Evolutionary conservation across 1,140 invertebrate genomes (phyloP), one percentile per base, ranked within the genome.

Genomic region (Acromyrmex heyeri): DNA sequence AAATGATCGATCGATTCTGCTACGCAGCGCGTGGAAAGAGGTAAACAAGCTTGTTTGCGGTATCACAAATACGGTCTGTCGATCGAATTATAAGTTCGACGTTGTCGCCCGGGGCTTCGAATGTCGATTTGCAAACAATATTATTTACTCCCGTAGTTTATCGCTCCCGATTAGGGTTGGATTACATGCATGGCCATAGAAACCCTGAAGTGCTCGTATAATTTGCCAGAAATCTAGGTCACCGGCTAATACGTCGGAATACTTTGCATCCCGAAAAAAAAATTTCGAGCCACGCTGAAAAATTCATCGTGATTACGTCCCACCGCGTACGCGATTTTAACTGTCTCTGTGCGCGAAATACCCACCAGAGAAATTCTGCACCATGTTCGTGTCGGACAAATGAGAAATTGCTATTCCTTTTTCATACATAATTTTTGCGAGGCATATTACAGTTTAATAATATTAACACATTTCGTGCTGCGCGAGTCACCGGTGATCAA

Each of bases 141-240:
- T 90, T 86, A 48, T 88, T 87, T 75, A 61, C 64, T 55, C 16
- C 53, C 53, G 18, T 16, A 75, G 70, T 87, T 83, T 64, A 55
- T 69, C 48, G 76, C 21, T 79, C 64, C 50, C 77, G 85, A 88
- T 88, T 88, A 88, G 69, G 85, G 64, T 34, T 89, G 87, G 89
- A 91, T 91, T 90, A 90, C 85, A 87, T 76, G 53, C 57, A 64
- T 69, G 81, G 38, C 38, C 62, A 64, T 85, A 65, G 88, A 89
- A 91, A 90, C 83, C 83, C 88, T 70, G 86, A 59, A 70, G 86
- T 79, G 86, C 85, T 64, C 77, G 67, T 76, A 88, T 85, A 91
- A 91, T 91, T 90, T 73, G 24, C 85, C 44, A 34, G 50, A 69
- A 87, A 91, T 88, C 44, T 91, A 72, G 90, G 90, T 90, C 90